Percentiles rank a stretch among this genome's conserved stretches.
Evolutionary conservation across 2,113 vertebrate genomes (phyloP).

Genomic region (Corythornis madagascariensis): DNA sequence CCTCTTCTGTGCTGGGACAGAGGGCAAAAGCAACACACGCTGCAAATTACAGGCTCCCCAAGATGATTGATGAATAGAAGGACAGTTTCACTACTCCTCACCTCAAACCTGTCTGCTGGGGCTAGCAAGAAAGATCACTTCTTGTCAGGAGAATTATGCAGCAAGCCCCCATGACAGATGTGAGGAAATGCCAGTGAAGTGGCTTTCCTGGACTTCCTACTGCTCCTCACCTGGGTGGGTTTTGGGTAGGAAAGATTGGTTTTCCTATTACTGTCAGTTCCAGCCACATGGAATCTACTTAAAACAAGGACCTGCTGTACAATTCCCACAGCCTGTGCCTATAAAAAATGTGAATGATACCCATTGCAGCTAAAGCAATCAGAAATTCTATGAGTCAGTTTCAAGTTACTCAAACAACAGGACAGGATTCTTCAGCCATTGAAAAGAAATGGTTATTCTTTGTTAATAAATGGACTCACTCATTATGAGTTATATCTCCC

Average conservation of each 20-base stretch:
- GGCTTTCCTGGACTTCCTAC: neutral
- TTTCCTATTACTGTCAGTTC: neutral
- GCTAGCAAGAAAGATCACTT: neutral
- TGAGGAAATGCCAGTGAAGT: neutral
- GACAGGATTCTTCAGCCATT: neutral
- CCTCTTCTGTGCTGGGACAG: neutral
- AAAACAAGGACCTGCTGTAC: neutral
- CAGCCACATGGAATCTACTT: neutral
- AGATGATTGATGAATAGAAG: neutral
- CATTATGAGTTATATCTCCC: neutral
- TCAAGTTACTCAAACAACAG: neutral
- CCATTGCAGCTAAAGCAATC: neutral
- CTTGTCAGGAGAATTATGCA: neutral
- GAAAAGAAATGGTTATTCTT: neutral
- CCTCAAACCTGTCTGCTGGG: neutral
- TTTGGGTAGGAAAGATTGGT: neutral
- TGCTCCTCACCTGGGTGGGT: neutral
- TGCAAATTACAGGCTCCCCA: neutral
- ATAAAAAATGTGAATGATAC: neutral
- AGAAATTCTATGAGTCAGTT: neutral
- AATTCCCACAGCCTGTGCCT: neutral
- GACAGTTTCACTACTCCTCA: neutral
- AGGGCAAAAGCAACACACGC: neutral
- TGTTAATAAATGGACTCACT: neutral
- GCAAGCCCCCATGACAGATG: neutral